Base-by-base conservation (phyloP, 1,140 invertebrate species). In the Drosophila watanabei region DNA sequence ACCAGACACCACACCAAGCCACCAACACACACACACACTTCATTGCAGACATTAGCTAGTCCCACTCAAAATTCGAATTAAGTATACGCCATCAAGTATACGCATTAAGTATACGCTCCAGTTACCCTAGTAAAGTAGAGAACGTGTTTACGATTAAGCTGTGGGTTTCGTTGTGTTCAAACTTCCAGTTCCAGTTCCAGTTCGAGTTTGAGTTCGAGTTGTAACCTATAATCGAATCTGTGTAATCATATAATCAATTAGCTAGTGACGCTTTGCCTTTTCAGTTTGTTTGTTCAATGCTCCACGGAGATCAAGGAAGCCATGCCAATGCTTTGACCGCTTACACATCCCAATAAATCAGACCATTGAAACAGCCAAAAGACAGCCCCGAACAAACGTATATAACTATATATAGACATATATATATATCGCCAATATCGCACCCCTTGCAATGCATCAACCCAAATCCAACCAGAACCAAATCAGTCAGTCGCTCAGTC, bases 31-130 rank as follows among this genome's bases (percentile, higher is more conserved):
- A 59, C 48, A 64, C 57, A 66, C 51, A 59, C 49, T 61, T 80
- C 75, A 91, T 83, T 18, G 66, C 62, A 81, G 85, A 89, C 63
- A 59, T 84, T 84, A 86, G 82, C 76, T 88, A 84, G 85, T 57
- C 56, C 69, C 59, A 78, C 56, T 60, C 20, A 41, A 43, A 60
- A 58, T 39, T 66, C 16, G 9, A 76, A 65, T 60, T 69, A 65
- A 82, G 45, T 61, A 64, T 75, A 72, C 48, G 59, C 51, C 32
- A 60, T 60, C 49, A 61, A 46, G 64, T 62, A 59, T 60, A 66
- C 61, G 43, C 43, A 59, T 52, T 37, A 37, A 54, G 20, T 79
- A 60, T 62, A 30, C 43, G 41, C 59, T 37, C 24, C 51, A 32
- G 52, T 41, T 57, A 45, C 46, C 49, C 5, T 64, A 68, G 65